Evolutionary conservation across 92 coral and sea anemone genomes (phyloP).

Genomic region (Meandrina meandrites): DNA sequence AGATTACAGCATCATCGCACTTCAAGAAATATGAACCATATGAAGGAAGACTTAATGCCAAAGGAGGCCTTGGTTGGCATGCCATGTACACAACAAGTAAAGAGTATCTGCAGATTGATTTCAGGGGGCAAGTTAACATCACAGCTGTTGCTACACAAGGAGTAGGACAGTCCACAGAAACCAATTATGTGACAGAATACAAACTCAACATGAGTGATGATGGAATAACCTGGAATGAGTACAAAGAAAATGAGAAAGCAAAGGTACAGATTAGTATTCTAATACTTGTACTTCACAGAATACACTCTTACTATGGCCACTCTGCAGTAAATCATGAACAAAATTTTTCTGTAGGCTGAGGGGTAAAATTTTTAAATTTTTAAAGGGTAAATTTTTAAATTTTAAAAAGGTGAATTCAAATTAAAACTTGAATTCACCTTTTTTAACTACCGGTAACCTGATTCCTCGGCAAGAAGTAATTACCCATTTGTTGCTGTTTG

Average conservation of each 20-base stretch:
- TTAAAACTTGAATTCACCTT: no score
- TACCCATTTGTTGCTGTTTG: no score
- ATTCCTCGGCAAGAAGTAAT: no score
- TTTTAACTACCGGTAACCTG: no score
- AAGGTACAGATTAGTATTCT: not conserved
- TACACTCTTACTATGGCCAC: not conserved
- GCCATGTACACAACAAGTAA: slow-evolving; percentile 3
- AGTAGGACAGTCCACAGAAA: slow-evolving; percentile 26
- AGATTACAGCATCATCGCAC: slow-evolving; percentile 40
- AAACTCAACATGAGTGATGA: slow-evolving; percentile 42
- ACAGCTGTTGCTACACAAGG: slow-evolving; percentile 73
- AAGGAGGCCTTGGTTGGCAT: slow-evolving; percentile 56
- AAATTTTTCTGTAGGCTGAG: no score
- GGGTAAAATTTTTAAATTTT: no score
- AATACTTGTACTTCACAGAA: not conserved
- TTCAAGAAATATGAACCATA: slow-evolving; percentile 19
- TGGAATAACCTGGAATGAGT: slow-evolving; percentile 44
- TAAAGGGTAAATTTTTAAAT: no score
- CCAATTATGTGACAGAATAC: slow-evolving; percentile 42
- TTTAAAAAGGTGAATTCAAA: no score
- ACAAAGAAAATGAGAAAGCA: slow-evolving; percentile 14
- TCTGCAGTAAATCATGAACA: not conserved
- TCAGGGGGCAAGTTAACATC: slow-evolving; percentile 43
- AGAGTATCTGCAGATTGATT: slow-evolving; percentile 60
- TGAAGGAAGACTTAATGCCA: slow-evolving; percentile 55